Evolutionary conservation across 92 coral and sea anemone genomes (phyloP).

Genomic region (Scolanthus callimorphus): DNA sequence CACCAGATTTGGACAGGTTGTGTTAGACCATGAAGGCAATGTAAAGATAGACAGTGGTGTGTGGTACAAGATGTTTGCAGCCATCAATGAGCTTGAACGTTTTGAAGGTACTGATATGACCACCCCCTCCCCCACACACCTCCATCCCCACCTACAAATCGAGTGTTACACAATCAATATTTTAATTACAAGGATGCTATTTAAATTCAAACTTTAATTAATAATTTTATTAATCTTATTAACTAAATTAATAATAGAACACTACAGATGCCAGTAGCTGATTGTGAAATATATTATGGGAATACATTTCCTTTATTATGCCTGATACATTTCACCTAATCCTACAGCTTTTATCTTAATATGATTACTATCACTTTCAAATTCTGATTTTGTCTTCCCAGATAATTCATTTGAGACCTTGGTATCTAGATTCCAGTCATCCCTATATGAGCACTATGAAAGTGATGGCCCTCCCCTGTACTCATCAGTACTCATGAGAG

Average conservation of each 20-base stretch:
- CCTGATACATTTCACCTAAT: too few species aligned
- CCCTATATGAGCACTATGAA: constrained; percentile 4
- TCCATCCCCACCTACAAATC: not conserved
- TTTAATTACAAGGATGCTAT: too few species aligned
- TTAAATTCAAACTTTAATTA: too few species aligned
- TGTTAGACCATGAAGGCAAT: not conserved
- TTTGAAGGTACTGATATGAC: not conserved
- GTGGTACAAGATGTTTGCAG: not conserved
- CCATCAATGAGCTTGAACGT: not conserved
- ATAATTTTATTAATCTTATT: too few species aligned
- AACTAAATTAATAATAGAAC: too few species aligned
- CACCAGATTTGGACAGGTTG: not conserved
- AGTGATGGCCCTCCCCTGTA: constrained; percentile 17
- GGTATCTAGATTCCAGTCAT: constrained; percentile 7
- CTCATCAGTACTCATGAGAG: not conserved
- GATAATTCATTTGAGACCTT: constrained; percentile 13
- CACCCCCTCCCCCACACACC: not conserved
- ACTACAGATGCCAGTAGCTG: too few species aligned
- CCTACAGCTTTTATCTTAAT: too few species aligned
- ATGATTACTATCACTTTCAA: too few species aligned
- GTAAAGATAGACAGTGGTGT: not conserved
- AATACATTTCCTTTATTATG: too few species aligned
- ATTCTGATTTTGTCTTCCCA: not conserved
- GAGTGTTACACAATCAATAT: not conserved
- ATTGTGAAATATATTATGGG: too few species aligned